Conservation (phyloP, 2,888 invertebrate species). For the Ptilodon capucinus region DNA sequence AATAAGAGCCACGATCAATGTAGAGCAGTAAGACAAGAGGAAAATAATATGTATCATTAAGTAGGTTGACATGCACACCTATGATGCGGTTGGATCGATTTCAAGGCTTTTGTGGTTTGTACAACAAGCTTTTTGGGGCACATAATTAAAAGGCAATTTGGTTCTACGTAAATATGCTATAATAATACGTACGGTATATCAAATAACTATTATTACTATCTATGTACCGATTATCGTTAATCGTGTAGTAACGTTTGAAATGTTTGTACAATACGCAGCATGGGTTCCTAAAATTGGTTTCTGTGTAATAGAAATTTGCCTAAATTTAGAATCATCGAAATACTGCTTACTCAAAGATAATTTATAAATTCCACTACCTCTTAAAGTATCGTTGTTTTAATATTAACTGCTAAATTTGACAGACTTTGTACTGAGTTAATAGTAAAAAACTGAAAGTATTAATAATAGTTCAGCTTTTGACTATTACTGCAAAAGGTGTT, state of each 20-base stretch:
- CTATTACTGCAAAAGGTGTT: too few species aligned
- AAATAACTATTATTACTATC: conserved; percentile 1
- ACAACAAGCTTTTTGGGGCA: conserved; percentile 50
- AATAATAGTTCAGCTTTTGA: too few species aligned
- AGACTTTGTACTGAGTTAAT: too few species aligned
- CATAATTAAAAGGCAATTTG: conserved; percentile 28
- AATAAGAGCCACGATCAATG: conserved; percentile 16
- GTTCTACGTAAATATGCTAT: conserved; percentile 1
- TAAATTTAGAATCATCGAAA: too few species aligned
- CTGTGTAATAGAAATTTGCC: too few species aligned
- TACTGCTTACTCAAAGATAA: too few species aligned
- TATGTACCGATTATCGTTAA: background rate
- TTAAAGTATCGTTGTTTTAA: too few species aligned
- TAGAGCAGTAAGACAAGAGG: conserved; percentile 9
- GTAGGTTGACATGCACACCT: conserved; percentile 62
- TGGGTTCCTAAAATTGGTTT: too few species aligned
- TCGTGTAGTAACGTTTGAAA: background rate
- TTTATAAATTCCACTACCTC: too few species aligned
- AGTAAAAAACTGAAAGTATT: too few species aligned
- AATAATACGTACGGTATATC: background rate
- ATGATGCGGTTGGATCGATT: conserved; percentile 74
- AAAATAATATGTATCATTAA: conserved; percentile 45
- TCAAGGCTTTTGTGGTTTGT: conserved; percentile 70
- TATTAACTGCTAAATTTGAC: too few species aligned
- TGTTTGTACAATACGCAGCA: too few species aligned